Evolutionary conservation across 2,888 invertebrate genomes (phyloP).

Genomic region (Auanema freiburgensis): DNA sequence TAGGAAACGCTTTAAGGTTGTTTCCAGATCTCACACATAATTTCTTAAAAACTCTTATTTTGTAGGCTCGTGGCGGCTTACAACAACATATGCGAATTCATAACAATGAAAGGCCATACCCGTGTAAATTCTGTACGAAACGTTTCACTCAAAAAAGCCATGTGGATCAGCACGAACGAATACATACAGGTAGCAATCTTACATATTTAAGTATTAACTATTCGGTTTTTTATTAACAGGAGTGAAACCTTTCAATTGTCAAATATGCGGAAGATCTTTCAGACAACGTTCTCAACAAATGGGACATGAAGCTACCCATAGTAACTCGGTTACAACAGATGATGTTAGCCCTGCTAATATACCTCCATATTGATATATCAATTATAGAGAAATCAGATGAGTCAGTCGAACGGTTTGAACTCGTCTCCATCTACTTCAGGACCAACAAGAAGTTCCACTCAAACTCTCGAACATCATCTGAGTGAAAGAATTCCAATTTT

Average conservation of each 20-base stretch:
- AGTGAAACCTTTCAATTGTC: constrained; percentile 57
- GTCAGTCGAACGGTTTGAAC: not conserved
- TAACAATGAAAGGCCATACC: constrained; percentile 55
- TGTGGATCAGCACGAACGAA: constrained; percentile 62
- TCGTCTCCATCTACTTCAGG: not conserved
- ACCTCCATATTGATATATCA: not conserved
- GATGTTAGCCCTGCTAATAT: not conserved
- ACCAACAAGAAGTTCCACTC: not conserved
- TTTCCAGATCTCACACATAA: not conserved
- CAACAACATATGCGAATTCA: constrained; percentile 63
- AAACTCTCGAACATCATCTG: not conserved
- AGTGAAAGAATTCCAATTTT: too few relatives aligned
- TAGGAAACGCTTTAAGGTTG: constrained; percentile 51
- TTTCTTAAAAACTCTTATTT: constrained; percentile 13
- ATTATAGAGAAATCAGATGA: not conserved
- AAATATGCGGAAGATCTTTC: constrained; percentile 52
- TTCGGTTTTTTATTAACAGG: constrained; percentile 26
- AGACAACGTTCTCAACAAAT: constrained; percentile 61
- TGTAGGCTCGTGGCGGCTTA: constrained; percentile 60
- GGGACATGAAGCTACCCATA: constrained; percentile 52
- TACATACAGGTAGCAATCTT: constrained; percentile 55
- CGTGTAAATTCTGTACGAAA: constrained; percentile 56
- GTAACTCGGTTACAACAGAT: not conserved
- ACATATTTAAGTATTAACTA: too few relatives aligned
- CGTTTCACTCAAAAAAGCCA: constrained; percentile 63